A percentile compares a stretch with the other conserved stretches of the same genome.
phyloP scores from a whole-genome alignment of 2,113 vertebrate species.

The Barnardius zonarius region DNA sequence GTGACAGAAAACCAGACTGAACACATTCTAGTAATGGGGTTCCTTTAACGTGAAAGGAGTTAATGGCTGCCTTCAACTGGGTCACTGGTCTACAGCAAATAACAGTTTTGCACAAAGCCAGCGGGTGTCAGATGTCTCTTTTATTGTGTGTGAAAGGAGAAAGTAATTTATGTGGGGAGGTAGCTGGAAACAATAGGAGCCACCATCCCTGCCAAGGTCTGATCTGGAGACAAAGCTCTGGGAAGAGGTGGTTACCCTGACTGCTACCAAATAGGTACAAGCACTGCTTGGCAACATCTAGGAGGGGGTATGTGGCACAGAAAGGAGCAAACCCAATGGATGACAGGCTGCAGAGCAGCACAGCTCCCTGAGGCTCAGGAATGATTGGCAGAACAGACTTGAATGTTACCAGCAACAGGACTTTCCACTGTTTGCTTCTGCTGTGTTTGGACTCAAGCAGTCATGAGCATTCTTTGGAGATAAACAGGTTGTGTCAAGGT shows the following conservation, averaged over 20 bases:
- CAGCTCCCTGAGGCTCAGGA: neutral
- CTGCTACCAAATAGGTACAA: neutral
- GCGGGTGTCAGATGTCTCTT: neutral
- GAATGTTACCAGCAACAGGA: neutral
- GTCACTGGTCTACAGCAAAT: conserved; percentile 2
- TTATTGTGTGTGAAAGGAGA: conserved; percentile 26
- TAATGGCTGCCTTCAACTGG: conserved; percentile 19
- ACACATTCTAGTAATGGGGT: neutral
- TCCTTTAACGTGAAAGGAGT: conserved; percentile 14
- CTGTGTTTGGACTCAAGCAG: neutral
- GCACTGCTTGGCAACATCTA: neutral
- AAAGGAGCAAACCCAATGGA: neutral
- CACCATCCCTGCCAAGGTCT: neutral
- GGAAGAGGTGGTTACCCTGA: neutral
- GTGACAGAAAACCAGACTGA: conserved; percentile 7
- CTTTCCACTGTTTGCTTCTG: neutral
- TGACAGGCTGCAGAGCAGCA: neutral
- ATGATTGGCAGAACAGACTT: neutral
- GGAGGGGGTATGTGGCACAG: neutral
- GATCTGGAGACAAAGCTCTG: neutral
- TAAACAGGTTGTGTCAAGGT: neutral
- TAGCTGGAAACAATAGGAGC: neutral
- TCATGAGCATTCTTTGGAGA: neutral
- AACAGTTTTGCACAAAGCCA: conserved; percentile 29
- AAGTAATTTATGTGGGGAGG: conserved; percentile 8